These are phyloP conservation scores for Strigamia crassipes DNA, from an alignment of 2,888 invertebrate species.

Conservation along the genomic window DNA sequence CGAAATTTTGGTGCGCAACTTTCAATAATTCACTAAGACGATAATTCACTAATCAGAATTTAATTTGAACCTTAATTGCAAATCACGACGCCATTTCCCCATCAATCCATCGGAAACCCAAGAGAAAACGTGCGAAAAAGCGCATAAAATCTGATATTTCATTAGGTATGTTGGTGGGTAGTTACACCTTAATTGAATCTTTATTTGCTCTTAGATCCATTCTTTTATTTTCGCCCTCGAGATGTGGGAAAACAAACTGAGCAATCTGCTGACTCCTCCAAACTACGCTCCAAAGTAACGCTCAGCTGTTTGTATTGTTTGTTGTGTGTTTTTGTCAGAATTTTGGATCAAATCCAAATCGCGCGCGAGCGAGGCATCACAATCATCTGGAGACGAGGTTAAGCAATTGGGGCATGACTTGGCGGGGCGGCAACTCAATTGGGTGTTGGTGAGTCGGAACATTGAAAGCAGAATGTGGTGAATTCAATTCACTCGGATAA, in stretches of 20 bases:
- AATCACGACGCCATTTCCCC: no score
- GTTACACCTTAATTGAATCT: background rate
- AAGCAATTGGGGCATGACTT: constrained; percentile 25
- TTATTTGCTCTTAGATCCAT: background rate
- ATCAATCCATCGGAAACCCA: no score
- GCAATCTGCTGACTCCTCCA: background rate
- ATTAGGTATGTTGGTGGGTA: background rate
- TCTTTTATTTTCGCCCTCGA: background rate
- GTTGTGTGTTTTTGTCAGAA: constrained; percentile 9
- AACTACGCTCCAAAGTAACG: background rate
- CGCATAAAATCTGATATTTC: background rate
- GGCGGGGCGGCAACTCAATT: constrained; percentile 17
- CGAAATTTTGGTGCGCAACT: no score
- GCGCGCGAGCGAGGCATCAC: background rate
- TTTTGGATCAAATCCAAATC: background rate
- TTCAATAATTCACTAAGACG: no score
- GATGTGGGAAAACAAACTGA: background rate
- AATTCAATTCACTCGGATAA: constrained; percentile 19
- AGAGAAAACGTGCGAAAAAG: no score
- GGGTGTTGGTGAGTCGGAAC: constrained; percentile 30
- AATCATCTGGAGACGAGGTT: background rate
- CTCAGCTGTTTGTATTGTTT: constrained; percentile 30
- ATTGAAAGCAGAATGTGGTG: constrained; percentile 26
- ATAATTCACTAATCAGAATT: no score
- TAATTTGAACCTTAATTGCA: no score